Base-by-base conservation (phyloP, 2,888 invertebrate genomes). In the Glaucopsyche alexis region DNA sequence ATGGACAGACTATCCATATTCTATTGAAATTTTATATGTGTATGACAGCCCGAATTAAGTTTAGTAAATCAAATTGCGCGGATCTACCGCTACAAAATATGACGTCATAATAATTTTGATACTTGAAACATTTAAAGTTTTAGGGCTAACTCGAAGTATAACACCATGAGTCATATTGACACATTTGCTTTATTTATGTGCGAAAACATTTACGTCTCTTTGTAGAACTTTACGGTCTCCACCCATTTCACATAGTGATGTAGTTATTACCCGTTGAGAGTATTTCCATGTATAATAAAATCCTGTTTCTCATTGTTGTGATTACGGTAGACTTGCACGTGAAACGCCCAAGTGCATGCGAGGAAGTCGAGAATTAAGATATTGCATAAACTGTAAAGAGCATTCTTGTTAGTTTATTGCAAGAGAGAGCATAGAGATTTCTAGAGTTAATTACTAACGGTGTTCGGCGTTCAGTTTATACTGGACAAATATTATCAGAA, bases 131-230 rank as follows among this genome's bases (percentile, higher is more conserved):
- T 9, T 55, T 55, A 19, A 55, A 55, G 19, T 19, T 19, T 19
- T n/a, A 19, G 19, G 19, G 9, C 11, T 55, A 19, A 19, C 55
- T 55, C 9, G 55, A 55, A 16, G 19, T 55, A 19, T n/a, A 75
- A 74, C 75, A 75, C 74, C 72, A 77, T 78, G 82, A 80, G 76
- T 81, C 82, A 82, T 75, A 76, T 80, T 83, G 84, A 84, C 82
- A 84, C 82, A 85, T 85, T 84, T 82, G 83, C 83, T 86, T 86
- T 89, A 88, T 87, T 87, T 84, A 79, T 81, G 79, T 80, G 85
- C 78, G 83, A 85, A 88, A 84, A 83, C 80, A 84, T 90, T 88
- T 87, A 88, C 83, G 83, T 81, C 78, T 83, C 81, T 84, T 82
- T 84, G 84, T 82, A 77, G 78, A 80, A 84, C 79, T 83, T 85